Evolutionary conservation across 2,797 vertebrate genomes (phyloP), one percentile per base, ranked within the genome.

Genomic region (Benthosema pterotum): DNA sequence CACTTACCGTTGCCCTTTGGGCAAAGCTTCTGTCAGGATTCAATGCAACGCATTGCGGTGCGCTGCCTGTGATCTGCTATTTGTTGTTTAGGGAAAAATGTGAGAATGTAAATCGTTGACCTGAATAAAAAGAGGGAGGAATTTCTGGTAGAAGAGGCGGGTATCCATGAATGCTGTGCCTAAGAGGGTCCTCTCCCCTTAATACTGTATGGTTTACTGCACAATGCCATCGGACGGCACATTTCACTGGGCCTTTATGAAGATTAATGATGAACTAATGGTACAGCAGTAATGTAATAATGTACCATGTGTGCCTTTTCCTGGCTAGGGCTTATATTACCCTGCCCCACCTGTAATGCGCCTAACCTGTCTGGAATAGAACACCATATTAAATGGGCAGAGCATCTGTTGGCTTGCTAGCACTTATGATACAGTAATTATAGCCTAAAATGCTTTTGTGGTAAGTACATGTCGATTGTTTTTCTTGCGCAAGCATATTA

Each of bases 361-460:
- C 13, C 57, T 22, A 22, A 49, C 46, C 46, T 50, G 46, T 60
- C 38, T 32, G 6, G 0, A 59, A 68, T 56, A 32, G 17, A 65
- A 77, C 57, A 53, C 17, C 54, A 57, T 32, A 32, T 69, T 42
- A 57, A 56, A 52, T 19, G 3, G 5, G 2, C 19, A 22, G 66
- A 78, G 28, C 68, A 67, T 71, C 58, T 74, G 60, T 43, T 32
- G 17, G 12, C 65, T 61, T 28, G 52, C 15, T 63, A 42, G 45
- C 45, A 60, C 45, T 54, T 56, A 42, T 49, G 72, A 64, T 7
- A 60, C 25, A 19, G 8, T 55, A 52, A 55, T 73, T 46, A 74
- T 77, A 68, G 8, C 32, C 32, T 38, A 38, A 38, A 38, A 28
- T 6, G 7, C 1, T 6, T 1, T 32, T 32, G 4, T 7, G 7